These are phyloP conservation scores for Philaenus spumarius DNA, from an alignment of 1,140 invertebrate species.

Conservation along the genomic window DNA sequence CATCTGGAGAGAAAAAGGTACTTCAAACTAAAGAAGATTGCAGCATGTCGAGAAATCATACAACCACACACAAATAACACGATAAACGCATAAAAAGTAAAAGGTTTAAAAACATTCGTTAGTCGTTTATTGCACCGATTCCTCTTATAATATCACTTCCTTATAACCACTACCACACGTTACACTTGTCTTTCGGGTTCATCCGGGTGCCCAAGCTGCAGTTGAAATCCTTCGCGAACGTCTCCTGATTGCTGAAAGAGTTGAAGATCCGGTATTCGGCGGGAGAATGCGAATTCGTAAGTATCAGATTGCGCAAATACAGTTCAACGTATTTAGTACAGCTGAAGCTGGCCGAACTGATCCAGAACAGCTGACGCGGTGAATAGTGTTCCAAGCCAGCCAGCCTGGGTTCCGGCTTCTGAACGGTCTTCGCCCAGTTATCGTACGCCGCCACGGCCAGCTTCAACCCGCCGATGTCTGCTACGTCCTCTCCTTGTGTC, in stretches of 20 bases:
- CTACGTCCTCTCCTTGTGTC: slow-evolving; percentile 78
- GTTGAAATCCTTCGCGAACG: slow-evolving; percentile 79
- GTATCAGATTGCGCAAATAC: neutral
- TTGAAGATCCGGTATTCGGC: slow-evolving; percentile 75
- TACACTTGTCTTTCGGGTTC: slow-evolving; percentile 75
- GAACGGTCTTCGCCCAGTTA: slow-evolving; percentile 31
- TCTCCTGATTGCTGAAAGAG: slow-evolving; percentile 79
- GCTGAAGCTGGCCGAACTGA: slow-evolving; percentile 54
- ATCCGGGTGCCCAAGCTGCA: slow-evolving; percentile 71
- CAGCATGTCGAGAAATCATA: too few species aligned
- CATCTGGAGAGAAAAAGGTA: too few species aligned
- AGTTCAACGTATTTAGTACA: slow-evolving; percentile 44
- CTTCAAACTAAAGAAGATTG: too few species aligned
- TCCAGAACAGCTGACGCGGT: slow-evolving; percentile 53
- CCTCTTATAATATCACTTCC: too few species aligned
- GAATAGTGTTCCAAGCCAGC: slow-evolving; percentile 41
- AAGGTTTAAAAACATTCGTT: too few species aligned
- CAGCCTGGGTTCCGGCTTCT: slow-evolving; percentile 36
- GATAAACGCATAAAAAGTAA: too few species aligned
- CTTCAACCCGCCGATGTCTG: slow-evolving; percentile 57
- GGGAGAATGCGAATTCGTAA: slow-evolving; percentile 51
- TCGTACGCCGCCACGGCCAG: slow-evolving; percentile 52
- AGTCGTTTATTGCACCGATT: too few species aligned
- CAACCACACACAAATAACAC: too few species aligned
- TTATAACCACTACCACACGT: slow-evolving; percentile 70